phyloP scores from a whole-genome alignment of 2,797 vertebrate species.

The Lagorchestes hirsutus region DNA sequence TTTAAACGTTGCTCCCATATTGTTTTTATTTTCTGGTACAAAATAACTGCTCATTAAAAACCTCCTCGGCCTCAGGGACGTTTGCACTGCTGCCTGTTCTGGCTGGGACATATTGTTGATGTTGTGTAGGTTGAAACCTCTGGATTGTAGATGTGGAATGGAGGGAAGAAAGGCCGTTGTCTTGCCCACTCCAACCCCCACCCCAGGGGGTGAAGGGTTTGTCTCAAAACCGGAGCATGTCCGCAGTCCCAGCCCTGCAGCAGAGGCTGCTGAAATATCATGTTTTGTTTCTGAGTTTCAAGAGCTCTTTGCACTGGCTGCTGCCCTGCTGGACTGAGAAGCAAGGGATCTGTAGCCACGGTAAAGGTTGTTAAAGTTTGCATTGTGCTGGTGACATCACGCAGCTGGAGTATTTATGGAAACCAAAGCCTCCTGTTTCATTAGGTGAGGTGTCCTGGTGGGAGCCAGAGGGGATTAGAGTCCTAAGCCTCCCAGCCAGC shows the following conservation, averaged over 20 bases:
- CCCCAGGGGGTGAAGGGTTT: neutral
- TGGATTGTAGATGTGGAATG: neutral
- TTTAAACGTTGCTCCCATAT: slow-evolving; percentile 74
- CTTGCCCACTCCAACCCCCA: neutral
- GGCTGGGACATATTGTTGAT: neutral
- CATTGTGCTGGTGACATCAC: slow-evolving; percentile 85
- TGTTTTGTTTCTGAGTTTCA: slow-evolving; percentile 19
- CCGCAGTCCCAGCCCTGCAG: slow-evolving; percentile 44
- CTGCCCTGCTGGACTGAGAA: slow-evolving; percentile 10
- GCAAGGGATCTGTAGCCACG: slow-evolving; percentile 64
- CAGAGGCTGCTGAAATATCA: slow-evolving; percentile 28
- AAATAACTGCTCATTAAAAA: slow-evolving; percentile 34
- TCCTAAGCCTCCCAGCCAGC: neutral
- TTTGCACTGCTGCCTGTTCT: neutral
- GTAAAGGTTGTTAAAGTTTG: slow-evolving; percentile 78
- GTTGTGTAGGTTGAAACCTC: neutral
- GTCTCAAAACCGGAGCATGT: slow-evolving; percentile 3
- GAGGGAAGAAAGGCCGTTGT: neutral
- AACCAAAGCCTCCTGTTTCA: slow-evolving; percentile 67
- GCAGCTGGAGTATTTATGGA: slow-evolving; percentile 83
- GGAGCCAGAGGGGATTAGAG: slow-evolving; percentile 11
- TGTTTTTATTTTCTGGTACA: slow-evolving; percentile 70
- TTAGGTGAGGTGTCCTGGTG: slow-evolving; percentile 42
- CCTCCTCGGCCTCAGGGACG: neutral
- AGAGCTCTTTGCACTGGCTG: slow-evolving; percentile 32